phyloP scores from a whole-genome alignment of 1,140 invertebrate species.

The Tribolium castaneum region DNA sequence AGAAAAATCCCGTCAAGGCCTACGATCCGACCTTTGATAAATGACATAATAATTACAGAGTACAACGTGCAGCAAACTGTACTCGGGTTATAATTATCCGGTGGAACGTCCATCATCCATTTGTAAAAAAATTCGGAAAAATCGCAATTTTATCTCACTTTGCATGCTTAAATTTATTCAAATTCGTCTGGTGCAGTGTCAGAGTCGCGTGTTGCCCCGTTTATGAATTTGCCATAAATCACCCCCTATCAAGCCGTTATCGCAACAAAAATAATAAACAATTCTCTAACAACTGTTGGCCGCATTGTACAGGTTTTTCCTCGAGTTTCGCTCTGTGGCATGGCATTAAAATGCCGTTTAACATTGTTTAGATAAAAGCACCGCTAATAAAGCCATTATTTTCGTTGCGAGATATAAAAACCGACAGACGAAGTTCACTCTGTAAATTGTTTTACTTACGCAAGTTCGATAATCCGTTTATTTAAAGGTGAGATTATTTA shows the following conservation, averaged over 20 bases:
- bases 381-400: slow-evolving; percentile 30
- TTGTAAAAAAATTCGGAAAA: neutral
- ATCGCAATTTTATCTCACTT: slow-evolving; percentile 12
- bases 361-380: slow-evolving; percentile 21
- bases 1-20: slow-evolving; percentile 11
- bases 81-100: slow-evolving; percentile 15
- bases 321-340: slow-evolving; percentile 9
- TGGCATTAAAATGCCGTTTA: slow-evolving; percentile 35
- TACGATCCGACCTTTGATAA: slow-evolving; percentile 18
- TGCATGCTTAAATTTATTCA: slow-evolving; percentile 29
- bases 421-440: neutral
- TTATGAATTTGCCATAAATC: slow-evolving; percentile 26
- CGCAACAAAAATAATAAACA: slow-evolving; percentile 30
- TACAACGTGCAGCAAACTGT: slow-evolving; percentile 14
- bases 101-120: neutral
- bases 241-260: slow-evolving; percentile 5
- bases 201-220: slow-evolving; percentile 11
- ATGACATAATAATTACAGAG: slow-evolving; percentile 31
- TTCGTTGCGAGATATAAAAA: neutral
- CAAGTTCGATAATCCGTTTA: slow-evolving; percentile 4
- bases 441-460: slow-evolving; percentile 1
- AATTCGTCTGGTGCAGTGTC: slow-evolving; percentile 10
- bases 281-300: slow-evolving; percentile 27
- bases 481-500: neutral
- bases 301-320: slow-evolving; percentile 29